phyloP scores from a whole-genome alignment of 2,888 invertebrate species.

The Clivina fossor region DNA sequence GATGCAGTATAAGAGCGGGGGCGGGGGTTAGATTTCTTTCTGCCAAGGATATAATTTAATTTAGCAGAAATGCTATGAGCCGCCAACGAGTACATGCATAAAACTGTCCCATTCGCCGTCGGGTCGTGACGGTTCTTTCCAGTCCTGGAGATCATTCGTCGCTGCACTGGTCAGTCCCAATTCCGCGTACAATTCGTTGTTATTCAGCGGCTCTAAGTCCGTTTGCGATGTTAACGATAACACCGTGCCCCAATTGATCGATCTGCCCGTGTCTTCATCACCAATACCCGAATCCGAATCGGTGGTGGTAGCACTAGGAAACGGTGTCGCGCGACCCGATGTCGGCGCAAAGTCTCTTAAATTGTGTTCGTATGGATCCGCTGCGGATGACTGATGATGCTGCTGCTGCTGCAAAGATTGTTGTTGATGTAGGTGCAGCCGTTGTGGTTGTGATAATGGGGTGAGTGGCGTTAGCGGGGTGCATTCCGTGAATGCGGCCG shows the following conservation, averaged over 20 bases:
- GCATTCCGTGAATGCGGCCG: slow-evolving; percentile 50
- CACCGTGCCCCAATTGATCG: slow-evolving; percentile 91
- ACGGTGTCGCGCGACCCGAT: slow-evolving; percentile 71
- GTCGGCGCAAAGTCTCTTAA: slow-evolving; percentile 53
- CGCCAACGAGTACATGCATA: slow-evolving; percentile 71
- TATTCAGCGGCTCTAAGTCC: slow-evolving; percentile 78
- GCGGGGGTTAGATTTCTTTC: slow-evolving; percentile 24
- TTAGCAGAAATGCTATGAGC: slow-evolving; percentile 60
- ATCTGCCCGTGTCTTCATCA: slow-evolving; percentile 72
- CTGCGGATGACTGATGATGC: neutral
- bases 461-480: slow-evolving; percentile 46
- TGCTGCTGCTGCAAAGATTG: slow-evolving; percentile 8
- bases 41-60: no score
- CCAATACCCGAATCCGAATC: slow-evolving; percentile 77
- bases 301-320: slow-evolving; percentile 57
- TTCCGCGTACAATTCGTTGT: slow-evolving; percentile 77
- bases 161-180: slow-evolving; percentile 64
- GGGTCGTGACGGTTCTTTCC: slow-evolving; percentile 57
- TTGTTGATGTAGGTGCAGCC: slow-evolving; percentile 37
- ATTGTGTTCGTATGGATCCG: slow-evolving; percentile 50
- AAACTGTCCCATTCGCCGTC: slow-evolving; percentile 61
- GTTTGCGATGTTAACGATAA: slow-evolving; percentile 84
- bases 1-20: slow-evolving; percentile 33
- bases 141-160: slow-evolving; percentile 54
- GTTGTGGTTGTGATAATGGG: slow-evolving; percentile 24